Evolutionary conservation across 1,140 invertebrate genomes (phyloP), one percentile per base, ranked within the genome.

Genomic region (Hylyphantes graminicola): DNA sequence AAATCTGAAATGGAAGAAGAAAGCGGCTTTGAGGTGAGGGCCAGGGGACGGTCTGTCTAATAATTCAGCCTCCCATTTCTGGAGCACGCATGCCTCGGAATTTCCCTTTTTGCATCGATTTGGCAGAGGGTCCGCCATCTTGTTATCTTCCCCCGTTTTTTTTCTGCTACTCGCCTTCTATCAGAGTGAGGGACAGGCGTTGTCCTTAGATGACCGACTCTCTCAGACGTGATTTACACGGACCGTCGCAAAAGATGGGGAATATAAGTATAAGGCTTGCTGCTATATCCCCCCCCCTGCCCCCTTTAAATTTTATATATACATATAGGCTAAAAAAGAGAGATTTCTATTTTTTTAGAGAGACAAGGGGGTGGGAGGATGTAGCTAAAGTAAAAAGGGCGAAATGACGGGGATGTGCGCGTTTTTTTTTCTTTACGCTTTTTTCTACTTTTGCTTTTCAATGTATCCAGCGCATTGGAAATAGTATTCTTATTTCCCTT

Each of bases 401-500:
- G 73, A 81, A 73, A 81, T 70, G 79, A 81, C 79, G 54, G 57
- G 61, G 79, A 73, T 61, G 77, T 21, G 77, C 64, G 64, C 53
- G n/a, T 35, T 48, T 67, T 15, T 67, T 70, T 21, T 81, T 81
- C 64, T 61, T 78, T 72, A 12, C 2, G 10, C 17, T 63, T 53
- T 81, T 51, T 61, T 67, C 51, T 64, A 2, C 15, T 68, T 64
- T 79, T 79, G 54, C 57, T 79, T 67, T 70, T 76, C 54, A 59
- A 21, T 81, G 67, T 73, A 81, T 73, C 35, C 57, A 48, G 55
- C 55, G 55, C 79, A 53, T 81, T 55, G 54, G 68, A 81, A 81
- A 81, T 81, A 70, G 79, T 81, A 81, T 81, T 81, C 79, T 80
- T 80, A 80, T 80, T 80, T 80, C 77, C 67, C 74, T 55, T 35